phyloP scores from a whole-genome alignment of 2,113 vertebrate genomes.

The Trinectes maculatus region DNA sequence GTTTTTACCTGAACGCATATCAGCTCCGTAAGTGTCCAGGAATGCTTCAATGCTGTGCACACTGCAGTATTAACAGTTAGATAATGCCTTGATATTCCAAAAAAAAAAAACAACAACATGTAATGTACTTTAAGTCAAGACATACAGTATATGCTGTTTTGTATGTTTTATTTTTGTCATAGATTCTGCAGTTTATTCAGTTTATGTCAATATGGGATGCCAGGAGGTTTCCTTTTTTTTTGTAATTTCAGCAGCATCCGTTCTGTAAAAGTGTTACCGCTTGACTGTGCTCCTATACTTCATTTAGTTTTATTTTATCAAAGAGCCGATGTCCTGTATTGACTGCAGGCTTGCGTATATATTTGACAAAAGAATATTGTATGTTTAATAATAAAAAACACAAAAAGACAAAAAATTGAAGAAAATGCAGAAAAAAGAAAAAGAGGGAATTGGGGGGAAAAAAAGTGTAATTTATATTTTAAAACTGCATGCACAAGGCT shows the following conservation, averaged over 20 bases:
- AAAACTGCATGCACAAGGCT: conserved; percentile 88
- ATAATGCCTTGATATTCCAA: conserved; percentile 71
- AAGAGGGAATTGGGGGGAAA: conserved; percentile 46
- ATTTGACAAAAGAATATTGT: conserved; percentile 79
- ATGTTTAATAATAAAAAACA: conserved; percentile 69
- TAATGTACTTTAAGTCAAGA: conserved; percentile 62
- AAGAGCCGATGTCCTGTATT: conserved; percentile 89
- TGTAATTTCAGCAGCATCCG: conserved; percentile 59
- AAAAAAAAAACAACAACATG: conserved; percentile 58
- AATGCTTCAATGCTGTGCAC: conserved; percentile 47
- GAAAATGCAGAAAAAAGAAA: conserved; percentile 48
- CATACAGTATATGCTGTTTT: conserved; percentile 66
- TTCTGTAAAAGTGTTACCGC: conserved; percentile 74
- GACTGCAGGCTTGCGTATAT: conserved; percentile 90
- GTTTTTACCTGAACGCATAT: conserved; percentile 35
- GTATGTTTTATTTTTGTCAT: conserved; percentile 51
- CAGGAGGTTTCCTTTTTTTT: conserved; percentile 35
- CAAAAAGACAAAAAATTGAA: conserved; percentile 52
- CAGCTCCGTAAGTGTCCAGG: conserved; percentile 38
- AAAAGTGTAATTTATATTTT: conserved; percentile 82
- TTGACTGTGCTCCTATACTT: conserved; percentile 74
- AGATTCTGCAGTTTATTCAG: conserved; percentile 59
- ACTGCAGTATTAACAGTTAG: conserved; percentile 70
- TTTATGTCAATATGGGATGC: conserved; percentile 50
- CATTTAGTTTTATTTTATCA: conserved; percentile 73